A percentile compares a stretch with the other conserved stretches of the same genome.
Evolutionary conservation across 2,113 vertebrate genomes (phyloP).

Genomic region (Sebastes fasciatus): DNA sequence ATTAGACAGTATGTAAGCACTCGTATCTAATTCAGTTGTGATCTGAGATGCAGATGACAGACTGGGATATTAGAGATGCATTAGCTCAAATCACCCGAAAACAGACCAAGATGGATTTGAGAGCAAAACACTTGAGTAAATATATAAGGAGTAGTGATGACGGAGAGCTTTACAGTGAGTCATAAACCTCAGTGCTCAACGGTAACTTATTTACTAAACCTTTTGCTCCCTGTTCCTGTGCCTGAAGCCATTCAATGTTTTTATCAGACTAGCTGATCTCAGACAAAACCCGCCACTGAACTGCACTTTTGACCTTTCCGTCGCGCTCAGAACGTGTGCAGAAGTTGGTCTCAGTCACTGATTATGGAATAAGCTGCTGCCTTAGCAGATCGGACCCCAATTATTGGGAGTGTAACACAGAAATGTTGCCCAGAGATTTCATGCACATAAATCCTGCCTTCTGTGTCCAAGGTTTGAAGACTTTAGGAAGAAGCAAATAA

Average conservation of each 20-base stretch:
- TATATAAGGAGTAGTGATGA: conserved; percentile 1
- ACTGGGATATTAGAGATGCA: neutral
- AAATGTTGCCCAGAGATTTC: neutral
- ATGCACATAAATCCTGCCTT: neutral
- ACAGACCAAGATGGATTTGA: neutral
- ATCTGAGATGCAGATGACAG: conserved; percentile 16
- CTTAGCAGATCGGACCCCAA: conserved; percentile 8
- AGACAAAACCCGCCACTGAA: neutral
- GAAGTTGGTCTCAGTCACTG: neutral
- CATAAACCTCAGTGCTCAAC: neutral
- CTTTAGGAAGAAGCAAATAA: neutral
- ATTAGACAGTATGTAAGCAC: conserved; percentile 11
- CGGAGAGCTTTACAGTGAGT: neutral
- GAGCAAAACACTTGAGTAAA: neutral
- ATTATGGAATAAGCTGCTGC: conserved; percentile 6
- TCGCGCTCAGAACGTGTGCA: neutral
- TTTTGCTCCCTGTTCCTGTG: neutral
- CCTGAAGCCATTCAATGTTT: conserved; percentile 3
- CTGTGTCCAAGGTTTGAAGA: neutral
- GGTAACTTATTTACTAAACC: neutral
- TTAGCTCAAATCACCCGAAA: conserved; percentile 6
- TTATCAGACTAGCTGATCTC: conserved; percentile 10
- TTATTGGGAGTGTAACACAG: neutral
- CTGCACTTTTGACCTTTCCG: conserved; percentile 19
- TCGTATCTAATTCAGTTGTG: conserved; percentile 29